Evolutionary conservation across 2,113 vertebrate genomes (phyloP), one percentile per base, ranked within the genome.

Genomic region (Litocranius walleri): DNA sequence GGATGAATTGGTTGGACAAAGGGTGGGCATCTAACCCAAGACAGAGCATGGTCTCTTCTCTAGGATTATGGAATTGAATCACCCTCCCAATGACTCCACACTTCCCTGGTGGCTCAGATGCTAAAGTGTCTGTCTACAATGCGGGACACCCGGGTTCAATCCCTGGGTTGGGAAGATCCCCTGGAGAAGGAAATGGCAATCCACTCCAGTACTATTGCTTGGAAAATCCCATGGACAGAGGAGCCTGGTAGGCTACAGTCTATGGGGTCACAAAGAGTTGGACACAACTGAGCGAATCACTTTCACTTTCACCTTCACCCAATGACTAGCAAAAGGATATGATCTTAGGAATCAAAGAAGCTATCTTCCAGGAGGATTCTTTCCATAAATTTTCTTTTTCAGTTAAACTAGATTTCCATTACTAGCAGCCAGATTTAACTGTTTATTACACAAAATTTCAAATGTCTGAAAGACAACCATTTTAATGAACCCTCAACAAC

Each of bases 381-480:
- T 95, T 62, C 50, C 43, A 85, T 85, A 89, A 17, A 40, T 61
- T 87, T 95, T 95, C n/a, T 45, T 84, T 83, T 52, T 43, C 27
- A 21, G 17, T 77, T 74, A 95, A 89, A 14, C n/a, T 85, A 96
- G 12, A 16, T 90, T 88, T 93, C 81, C 36, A 64, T 95, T 64
- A 81, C 62, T 64, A 84, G 1, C 54, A 92, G 48, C 19, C 67
- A 93, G 67, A 9, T 89, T 80, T 54, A 94, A 33, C 17, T 83
- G 23, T 88, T 90, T 94, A 48, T 67, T 86, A 88, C 14, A 83
- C 33, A 94, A 94, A 97, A 74, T 80, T 90, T 94, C 54, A 85
- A 87, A 54, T 5, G 84, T 67, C n/a, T 57, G 15, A 78, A 89
- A 85, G 15, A 25, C 64, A 6, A 96, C 57, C 52, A 16, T 27